phyloP scores from a whole-genome alignment of 2,797 vertebrate species.

The Darevskia nairensis region DNA sequence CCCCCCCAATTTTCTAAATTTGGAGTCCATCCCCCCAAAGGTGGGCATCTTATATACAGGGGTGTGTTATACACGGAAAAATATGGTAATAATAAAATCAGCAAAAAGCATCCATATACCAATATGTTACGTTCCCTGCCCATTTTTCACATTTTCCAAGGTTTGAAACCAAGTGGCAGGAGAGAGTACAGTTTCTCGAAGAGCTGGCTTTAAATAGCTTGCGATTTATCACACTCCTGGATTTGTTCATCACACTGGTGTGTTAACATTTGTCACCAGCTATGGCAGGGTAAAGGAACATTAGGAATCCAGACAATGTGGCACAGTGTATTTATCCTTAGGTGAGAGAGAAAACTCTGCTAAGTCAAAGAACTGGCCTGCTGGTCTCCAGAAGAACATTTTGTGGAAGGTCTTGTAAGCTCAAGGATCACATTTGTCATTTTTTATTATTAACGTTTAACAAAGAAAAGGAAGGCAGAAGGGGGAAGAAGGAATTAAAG shows the following conservation, averaged over 20 bases:
- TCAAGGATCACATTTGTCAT: neutral
- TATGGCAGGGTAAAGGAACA: neutral
- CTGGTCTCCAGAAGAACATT: neutral
- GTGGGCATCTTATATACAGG: no score
- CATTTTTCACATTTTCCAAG: neutral
- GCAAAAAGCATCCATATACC: no score
- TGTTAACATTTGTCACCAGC: neutral
- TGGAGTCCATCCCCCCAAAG: no score
- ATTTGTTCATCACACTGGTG: neutral
- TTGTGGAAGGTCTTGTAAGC: neutral
- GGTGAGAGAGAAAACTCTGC: no score
- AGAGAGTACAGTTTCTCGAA: no score
- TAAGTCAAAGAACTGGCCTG: neutral
- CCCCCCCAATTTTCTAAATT: no score
- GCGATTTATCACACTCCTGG: neutral
- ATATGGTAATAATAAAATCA: no score
- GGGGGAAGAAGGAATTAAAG: no score
- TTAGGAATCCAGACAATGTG: neutral
- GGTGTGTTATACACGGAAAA: no score
- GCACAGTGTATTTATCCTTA: neutral
- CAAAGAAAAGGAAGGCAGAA: no score
- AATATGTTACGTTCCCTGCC: neutral
- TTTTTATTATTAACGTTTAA: no score
- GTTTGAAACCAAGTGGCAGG: neutral
- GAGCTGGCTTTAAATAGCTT: neutral